These are phyloP conservation scores for Micropoecilia bifurca DNA, from an alignment of 2,797 vertebrate genomes.

Conservation along the genomic window DNA sequence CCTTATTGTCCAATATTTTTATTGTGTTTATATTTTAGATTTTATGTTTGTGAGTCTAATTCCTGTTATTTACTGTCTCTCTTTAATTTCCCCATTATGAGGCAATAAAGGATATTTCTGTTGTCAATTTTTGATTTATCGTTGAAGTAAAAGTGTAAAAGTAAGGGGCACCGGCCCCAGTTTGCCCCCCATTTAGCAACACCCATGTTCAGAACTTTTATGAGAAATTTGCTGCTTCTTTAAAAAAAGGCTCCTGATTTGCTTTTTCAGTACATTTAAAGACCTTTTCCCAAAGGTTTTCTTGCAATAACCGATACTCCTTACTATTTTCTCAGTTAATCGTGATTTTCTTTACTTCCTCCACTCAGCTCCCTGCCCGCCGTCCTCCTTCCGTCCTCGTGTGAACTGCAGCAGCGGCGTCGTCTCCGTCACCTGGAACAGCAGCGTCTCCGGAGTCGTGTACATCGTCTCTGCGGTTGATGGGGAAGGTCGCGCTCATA, in stretches of 20 bases:
- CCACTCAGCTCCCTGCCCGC: conserved; percentile 79
- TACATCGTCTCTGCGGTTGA: conserved; percentile 61
- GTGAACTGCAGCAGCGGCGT: conserved; percentile 69
- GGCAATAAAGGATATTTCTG: no score
- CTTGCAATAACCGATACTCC: neutral
- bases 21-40: no score
- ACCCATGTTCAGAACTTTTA: neutral
- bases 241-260: neutral
- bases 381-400: conserved; percentile 29
- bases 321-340: neutral
- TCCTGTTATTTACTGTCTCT: no score
- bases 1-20: no score
- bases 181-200: neutral
- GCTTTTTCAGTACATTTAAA: neutral
- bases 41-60: no score
- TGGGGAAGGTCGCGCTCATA: conserved; percentile 25
- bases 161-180: neutral
- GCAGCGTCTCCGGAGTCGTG: conserved; percentile 49
- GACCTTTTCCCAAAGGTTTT: neutral
- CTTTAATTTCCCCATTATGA: no score
- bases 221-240: neutral
- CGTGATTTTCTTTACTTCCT: conserved; percentile 2
- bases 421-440: conserved; percentile 71
- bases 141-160: no score
- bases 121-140: no score